phyloP scores from a whole-genome alignment of 2,113 vertebrate species.

The Pseudopodoces humilis region DNA sequence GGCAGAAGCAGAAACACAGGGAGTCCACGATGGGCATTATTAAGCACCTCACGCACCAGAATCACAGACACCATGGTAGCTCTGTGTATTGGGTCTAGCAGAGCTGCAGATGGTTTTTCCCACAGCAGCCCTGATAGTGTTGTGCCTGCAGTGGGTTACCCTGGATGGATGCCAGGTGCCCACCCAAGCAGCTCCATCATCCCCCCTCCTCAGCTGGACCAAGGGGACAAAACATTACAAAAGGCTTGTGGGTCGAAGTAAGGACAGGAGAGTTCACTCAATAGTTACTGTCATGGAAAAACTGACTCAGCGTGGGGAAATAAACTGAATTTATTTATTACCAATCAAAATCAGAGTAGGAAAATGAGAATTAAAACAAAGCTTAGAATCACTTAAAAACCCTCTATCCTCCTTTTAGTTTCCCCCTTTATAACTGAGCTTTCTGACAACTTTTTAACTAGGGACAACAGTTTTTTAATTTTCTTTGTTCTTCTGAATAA shows the following conservation, averaged over 20 bases:
- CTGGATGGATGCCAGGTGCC: neutral
- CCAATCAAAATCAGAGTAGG: neutral
- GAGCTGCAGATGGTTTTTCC: neutral
- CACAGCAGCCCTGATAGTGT: neutral
- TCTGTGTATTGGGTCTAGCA: neutral
- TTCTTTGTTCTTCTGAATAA: neutral
- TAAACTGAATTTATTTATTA: neutral
- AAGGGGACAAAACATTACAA: neutral
- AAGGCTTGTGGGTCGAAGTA: neutral
- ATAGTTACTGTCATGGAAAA: neutral
- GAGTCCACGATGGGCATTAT: rapidly evolving
- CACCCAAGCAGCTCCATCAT: neutral
- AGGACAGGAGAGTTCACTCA: neutral
- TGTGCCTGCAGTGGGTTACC: neutral
- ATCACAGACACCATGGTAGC: neutral
- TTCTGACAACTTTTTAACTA: neutral
- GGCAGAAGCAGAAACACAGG: neutral
- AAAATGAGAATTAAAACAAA: neutral
- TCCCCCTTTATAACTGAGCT: neutral
- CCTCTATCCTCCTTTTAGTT: neutral
- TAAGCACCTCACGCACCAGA: neutral
- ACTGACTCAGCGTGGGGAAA: neutral
- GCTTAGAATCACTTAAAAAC: neutral
- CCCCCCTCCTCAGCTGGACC: neutral
- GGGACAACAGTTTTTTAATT: neutral